These are phyloP conservation scores for Nephila pilipes DNA, from an alignment of 1,140 invertebrate genomes.

Conservation along the genomic window DNA sequence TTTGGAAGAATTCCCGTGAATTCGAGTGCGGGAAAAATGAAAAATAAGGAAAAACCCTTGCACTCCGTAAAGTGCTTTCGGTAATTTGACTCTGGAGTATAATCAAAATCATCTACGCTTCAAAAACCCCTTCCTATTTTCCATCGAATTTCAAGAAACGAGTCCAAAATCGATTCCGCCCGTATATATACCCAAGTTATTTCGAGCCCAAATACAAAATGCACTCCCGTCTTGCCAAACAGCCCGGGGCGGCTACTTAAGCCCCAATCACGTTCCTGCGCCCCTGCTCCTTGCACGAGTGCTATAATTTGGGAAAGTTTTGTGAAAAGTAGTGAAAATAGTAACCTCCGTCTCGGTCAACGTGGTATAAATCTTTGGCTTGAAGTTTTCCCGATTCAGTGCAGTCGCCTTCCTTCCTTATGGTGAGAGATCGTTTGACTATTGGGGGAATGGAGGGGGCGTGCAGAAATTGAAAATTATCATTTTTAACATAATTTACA, in stretches of 20 bases:
- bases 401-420: background rate
- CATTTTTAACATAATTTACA: no score
- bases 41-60: background rate
- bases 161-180: constrained; percentile 25
- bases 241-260: constrained; percentile 35
- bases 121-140: constrained; percentile 35
- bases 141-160: constrained; percentile 14
- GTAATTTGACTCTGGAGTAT: constrained; percentile 23
- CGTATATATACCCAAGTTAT: constrained; percentile 26
- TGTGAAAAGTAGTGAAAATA: constrained; percentile 58
- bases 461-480: background rate
- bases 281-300: background rate
- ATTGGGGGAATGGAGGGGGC: background rate
- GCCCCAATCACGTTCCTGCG: constrained; percentile 52
- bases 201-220: constrained; percentile 48
- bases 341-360: constrained; percentile 39
- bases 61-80: constrained; percentile 13
- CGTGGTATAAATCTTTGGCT: background rate
- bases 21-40: background rate
- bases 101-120: constrained; percentile 35
- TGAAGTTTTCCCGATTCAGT: background rate
- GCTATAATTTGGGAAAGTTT: constrained; percentile 47
- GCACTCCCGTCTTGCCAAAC: background rate
- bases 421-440: background rate
- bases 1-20: background rate